Conservation (phyloP, 2,797 vertebrate species). For the Melanotaenia nigrans region DNA sequence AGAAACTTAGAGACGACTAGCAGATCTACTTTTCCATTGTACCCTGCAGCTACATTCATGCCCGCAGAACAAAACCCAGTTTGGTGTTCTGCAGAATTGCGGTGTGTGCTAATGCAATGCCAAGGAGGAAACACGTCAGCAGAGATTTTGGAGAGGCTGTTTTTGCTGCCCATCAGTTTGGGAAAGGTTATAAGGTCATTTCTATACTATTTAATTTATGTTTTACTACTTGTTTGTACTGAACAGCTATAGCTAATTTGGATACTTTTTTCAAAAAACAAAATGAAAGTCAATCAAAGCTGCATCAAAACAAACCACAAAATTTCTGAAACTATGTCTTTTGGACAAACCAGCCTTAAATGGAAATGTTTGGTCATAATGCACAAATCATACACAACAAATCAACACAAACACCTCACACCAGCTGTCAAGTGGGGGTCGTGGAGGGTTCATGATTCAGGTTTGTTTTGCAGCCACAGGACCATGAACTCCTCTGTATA, state of each 20-base stretch:
- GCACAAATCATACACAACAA: no score
- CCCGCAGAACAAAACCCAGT: neutral
- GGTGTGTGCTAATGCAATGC: neutral
- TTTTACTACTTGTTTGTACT: no score
- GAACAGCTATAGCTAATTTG: no score
- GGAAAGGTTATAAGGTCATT: neutral
- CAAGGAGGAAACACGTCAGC: neutral
- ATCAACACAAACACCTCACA: no score
- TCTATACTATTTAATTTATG: no score
- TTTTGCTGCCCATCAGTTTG: neutral
- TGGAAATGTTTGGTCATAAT: no score
- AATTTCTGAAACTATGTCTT: neutral
- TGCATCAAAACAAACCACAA: neutral
- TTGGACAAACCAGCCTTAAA: no score
- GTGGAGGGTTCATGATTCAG: no score
- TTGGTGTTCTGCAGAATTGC: no score
- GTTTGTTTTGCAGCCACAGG: no score
- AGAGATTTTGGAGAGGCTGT: neutral
- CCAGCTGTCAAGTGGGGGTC: no score
- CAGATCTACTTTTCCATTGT: conserved; percentile 2
- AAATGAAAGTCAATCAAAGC: neutral
- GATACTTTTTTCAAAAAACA: no score
- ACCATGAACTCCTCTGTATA: neutral
- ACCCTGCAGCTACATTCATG: neutral
- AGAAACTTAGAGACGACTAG: neutral